Base-by-base conservation (phyloP, 2,888 invertebrate species). In the Salticus scenicus region DNA sequence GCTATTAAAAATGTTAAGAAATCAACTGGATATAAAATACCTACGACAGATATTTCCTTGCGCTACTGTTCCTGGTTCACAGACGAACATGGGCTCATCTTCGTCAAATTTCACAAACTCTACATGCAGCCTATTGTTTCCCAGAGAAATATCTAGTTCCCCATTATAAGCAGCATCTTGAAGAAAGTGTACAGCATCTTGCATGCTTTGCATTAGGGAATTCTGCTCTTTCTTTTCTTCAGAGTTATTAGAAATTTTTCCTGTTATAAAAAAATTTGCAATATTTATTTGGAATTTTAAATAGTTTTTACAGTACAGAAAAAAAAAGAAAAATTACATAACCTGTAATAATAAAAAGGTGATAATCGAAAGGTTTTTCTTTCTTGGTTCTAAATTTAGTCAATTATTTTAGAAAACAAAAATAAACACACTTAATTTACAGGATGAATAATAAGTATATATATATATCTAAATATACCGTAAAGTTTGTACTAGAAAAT, bases 41-140 rank as follows among this genome's bases (percentile, higher is more conserved):
- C 90, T 91, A 94, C 94, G 93, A 90, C 94, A 94, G 88, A 92
- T 91, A 64, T 92, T 91, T 89, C 92, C 93, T 80, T 92, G 92
- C 17, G 92, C 90, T 1, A 94, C 91, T 88, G 92, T 93, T 24
- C 94, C 94, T 24, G 89, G 88, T 7, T 93, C 92, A 89, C 94
- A 94, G 24, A 89, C 87, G 80, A 90, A 90, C 42, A 89, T 88
- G 0, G 91, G 91, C 1, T 89, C 87, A 2, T 89, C 80, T 12
- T 88, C 87, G 31, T 89, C 88, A 47, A 90, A 89, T 12, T 88
- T 87, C 76, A 91, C 89, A 71, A 89, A 89, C 20, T 90, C 88
- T 27, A 90, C 89, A 5, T 89, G 88, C 30, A 91, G 84, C 28
- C 86, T 80, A 33, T 89, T 89, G 33, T 90, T 90, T 1, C 88